phyloP scores from a whole-genome alignment of 2,797 vertebrate genomes.

The Tapirus indicus region DNA sequence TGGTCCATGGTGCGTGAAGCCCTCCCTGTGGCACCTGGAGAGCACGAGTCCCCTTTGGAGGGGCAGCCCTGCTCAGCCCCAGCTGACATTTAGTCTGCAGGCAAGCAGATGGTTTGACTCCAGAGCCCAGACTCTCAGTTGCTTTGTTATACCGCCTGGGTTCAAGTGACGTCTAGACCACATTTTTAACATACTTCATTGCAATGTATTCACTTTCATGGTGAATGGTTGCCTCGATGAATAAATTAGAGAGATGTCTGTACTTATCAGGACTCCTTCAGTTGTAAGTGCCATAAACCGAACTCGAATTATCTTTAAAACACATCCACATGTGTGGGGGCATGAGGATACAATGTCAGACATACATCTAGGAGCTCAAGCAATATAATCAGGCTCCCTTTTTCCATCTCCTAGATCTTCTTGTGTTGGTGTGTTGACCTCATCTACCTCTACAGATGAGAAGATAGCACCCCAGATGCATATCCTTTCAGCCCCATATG shows the following conservation, averaged over 20 bases:
- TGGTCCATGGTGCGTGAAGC: background rate
- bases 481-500: background rate
- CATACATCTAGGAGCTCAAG: background rate
- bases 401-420: background rate
- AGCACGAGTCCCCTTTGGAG: background rate
- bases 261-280: background rate
- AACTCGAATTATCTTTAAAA: conserved; percentile 7
- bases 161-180: background rate
- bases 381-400: background rate
- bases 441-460: background rate
- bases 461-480: background rate
- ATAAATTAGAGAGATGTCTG: conserved; percentile 32
- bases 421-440: background rate
- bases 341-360: background rate
- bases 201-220: conserved; percentile 4
- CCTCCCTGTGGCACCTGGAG: background rate
- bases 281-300: background rate
- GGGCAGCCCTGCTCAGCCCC: background rate
- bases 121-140: background rate
- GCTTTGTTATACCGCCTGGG: background rate
- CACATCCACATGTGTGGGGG: background rate
- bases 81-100: background rate
- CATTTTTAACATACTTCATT: background rate
- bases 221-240: background rate
- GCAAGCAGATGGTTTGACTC: background rate